Evolutionary conservation across 1,140 invertebrate species (phyloP).

Genomic region (Scaptodrosophila lebanonensis): DNA sequence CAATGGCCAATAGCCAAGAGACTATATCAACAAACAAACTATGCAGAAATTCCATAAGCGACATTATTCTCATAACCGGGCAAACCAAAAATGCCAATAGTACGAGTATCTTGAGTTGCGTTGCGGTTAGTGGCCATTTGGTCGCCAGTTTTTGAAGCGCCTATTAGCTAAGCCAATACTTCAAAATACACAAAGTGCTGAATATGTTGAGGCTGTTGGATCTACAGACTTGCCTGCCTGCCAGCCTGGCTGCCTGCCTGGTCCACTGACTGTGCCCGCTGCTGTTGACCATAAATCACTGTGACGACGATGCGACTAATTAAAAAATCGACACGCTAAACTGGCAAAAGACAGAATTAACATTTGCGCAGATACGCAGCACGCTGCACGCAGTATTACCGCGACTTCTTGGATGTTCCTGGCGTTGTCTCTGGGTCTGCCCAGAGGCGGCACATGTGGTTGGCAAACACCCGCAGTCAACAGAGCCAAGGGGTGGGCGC

Average conservation of each 20-base stretch:
- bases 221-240: not conserved
- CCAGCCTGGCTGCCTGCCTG: constrained; percentile 10
- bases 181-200: constrained; percentile 50
- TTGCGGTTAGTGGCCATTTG: too few species aligned
- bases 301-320: constrained; percentile 73
- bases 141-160: constrained; percentile 31
- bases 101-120: too few species aligned
- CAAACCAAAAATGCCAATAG: constrained; percentile 9
- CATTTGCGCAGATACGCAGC: constrained; percentile 47
- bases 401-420: too few species aligned
- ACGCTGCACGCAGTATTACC: not conserved
- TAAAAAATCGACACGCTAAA: constrained; percentile 75
- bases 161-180: constrained; percentile 72
- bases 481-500: constrained; percentile 5
- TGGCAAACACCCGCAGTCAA: constrained; percentile 25
- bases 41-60: constrained; percentile 68
- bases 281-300: constrained; percentile 63
- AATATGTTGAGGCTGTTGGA: not conserved
- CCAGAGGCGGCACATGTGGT: too few species aligned
- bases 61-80: constrained; percentile 66
- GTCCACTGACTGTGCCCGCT: constrained; percentile 6
- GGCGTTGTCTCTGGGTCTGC: too few species aligned
- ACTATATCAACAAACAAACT: constrained; percentile 53
- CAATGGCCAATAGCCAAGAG: constrained; percentile 12
- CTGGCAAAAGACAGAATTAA: constrained; percentile 73